These are phyloP conservation scores for Drosophila eohydei DNA, from an alignment of 2,888 invertebrate species.

Conservation along the genomic window DNA sequence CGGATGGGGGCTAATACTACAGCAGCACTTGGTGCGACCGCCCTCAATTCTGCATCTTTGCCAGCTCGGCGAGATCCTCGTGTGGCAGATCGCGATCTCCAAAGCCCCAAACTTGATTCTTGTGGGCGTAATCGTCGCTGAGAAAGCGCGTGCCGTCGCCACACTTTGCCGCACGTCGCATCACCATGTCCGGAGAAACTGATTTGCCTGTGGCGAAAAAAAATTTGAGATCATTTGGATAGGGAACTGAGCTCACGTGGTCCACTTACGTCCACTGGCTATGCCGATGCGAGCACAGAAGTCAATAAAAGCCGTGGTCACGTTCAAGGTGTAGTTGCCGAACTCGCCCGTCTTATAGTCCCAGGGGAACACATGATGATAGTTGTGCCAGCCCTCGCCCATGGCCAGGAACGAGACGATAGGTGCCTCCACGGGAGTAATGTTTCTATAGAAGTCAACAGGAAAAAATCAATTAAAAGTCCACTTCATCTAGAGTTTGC, in stretches of 20 bases:
- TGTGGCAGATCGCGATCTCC: constrained; percentile 87
- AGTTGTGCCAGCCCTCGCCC: constrained; percentile 94
- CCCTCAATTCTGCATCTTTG: constrained; percentile 85
- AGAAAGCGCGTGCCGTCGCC: constrained; percentile 87
- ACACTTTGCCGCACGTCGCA: constrained; percentile 86
- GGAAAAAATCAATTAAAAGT: background rate
- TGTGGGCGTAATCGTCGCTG: constrained; percentile 82
- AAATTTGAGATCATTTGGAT: background rate
- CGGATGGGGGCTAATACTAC: constrained; percentile 43
- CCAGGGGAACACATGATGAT: constrained; percentile 91
- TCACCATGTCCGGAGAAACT: constrained; percentile 87
- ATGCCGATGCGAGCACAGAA: constrained; percentile 91
- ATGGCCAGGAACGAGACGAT: constrained; percentile 90
- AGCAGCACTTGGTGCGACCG: background rate
- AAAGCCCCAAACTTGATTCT: constrained; percentile 87
- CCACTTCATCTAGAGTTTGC: too few species aligned
- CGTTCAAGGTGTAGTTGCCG: constrained; percentile 88
- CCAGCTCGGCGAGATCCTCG: constrained; percentile 87
- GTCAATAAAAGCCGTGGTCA: constrained; percentile 93
- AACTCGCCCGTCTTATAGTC: constrained; percentile 89
- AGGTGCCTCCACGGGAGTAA: constrained; percentile 90
- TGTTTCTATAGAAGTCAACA: constrained; percentile 86
- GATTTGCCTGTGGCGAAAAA: constrained; percentile 85
- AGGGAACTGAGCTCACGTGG: background rate
- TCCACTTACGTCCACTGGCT: constrained; percentile 90